A percentile compares a stretch with the other conserved stretches of the same genome.
Evolutionary conservation across 2,797 vertebrate genomes (phyloP).

Genomic region (Pangasius mekongensis): DNA sequence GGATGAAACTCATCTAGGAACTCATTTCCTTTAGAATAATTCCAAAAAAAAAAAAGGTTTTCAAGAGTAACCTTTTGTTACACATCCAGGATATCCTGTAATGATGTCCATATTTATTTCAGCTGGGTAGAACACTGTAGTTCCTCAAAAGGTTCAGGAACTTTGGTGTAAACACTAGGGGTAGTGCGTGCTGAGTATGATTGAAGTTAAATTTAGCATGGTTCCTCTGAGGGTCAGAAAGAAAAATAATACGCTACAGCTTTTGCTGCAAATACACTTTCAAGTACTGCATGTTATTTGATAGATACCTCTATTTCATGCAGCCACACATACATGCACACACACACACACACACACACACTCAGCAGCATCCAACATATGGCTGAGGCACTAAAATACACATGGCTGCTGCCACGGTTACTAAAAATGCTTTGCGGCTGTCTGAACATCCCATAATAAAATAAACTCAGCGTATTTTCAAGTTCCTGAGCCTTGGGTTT

Average conservation of each 20-base stretch:
- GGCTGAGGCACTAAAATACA: slow-evolving; percentile 79
- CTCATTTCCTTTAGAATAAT: not conserved
- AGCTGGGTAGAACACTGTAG: not conserved
- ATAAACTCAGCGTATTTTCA: slow-evolving; percentile 80
- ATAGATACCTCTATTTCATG: not conserved
- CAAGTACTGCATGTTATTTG: slow-evolving; percentile 41
- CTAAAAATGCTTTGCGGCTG: slow-evolving; percentile 81
- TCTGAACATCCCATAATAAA: slow-evolving; percentile 81
- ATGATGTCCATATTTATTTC: not conserved
- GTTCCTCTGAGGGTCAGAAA: slow-evolving; percentile 72
- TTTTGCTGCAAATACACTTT: slow-evolving; percentile 68
- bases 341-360: slow-evolving; percentile 12
- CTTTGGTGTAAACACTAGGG: not conserved
- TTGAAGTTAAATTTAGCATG: slow-evolving; percentile 73
- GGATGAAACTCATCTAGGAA: not conserved
- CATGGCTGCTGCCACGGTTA: slow-evolving; percentile 74
- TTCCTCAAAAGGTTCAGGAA: not conserved
- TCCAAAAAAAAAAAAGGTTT: not conserved
- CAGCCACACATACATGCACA: slow-evolving; percentile 37
- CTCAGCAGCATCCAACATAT: slow-evolving; percentile 76
- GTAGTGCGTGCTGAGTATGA: slow-evolving; percentile 57
- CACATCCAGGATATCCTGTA: not conserved
- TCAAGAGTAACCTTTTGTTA: not conserved
- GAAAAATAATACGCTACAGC: slow-evolving; percentile 64
- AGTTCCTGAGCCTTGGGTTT: slow-evolving; percentile 74